Conservation (phyloP, 2,888 invertebrate species). For the Xylophagus ater region DNA sequence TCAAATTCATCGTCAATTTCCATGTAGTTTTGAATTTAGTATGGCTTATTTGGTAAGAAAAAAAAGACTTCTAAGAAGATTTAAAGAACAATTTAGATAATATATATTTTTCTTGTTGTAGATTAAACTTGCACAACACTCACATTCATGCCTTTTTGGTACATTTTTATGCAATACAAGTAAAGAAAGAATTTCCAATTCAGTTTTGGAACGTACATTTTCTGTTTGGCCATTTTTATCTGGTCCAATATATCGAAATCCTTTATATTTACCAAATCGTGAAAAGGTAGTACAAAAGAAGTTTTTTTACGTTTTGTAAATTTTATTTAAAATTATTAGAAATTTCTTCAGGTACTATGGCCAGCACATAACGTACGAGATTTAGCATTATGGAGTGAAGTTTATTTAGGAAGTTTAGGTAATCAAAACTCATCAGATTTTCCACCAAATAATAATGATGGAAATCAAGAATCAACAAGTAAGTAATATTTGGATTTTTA, state of each 20-base stretch:
- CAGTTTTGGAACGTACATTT: slow-evolving; percentile 57
- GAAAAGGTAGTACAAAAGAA: slow-evolving; percentile 27
- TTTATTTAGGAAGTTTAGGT: slow-evolving; percentile 58
- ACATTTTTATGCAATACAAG: slow-evolving; percentile 88
- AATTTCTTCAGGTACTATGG: slow-evolving; percentile 58
- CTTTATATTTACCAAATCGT: slow-evolving; percentile 55
- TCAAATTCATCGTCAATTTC: slow-evolving; percentile 79
- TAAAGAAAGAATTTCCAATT: slow-evolving; percentile 55
- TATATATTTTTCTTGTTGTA: slow-evolving; percentile 31
- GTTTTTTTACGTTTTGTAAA: not conserved
- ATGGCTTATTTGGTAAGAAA: slow-evolving; percentile 71
- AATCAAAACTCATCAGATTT: slow-evolving; percentile 39
- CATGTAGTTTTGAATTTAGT: slow-evolving; percentile 92
- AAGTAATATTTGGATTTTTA: slow-evolving; percentile 12
- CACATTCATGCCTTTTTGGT: slow-evolving; percentile 92
- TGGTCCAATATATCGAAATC: slow-evolving; percentile 71
- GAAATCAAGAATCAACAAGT: slow-evolving; percentile 30
- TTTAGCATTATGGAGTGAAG: slow-evolving; percentile 71
- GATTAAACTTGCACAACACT: slow-evolving; percentile 92
- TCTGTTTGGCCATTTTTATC: slow-evolving; percentile 83
- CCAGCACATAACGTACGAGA: slow-evolving; percentile 76
- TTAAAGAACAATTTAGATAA: not conserved
- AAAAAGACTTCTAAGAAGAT: not conserved
- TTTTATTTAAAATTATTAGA: slow-evolving; percentile 3
- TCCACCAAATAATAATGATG: slow-evolving; percentile 26